These are phyloP conservation scores for Thymelicus lineola DNA, from an alignment of 2,888 invertebrate genomes.

Conservation along the genomic window DNA sequence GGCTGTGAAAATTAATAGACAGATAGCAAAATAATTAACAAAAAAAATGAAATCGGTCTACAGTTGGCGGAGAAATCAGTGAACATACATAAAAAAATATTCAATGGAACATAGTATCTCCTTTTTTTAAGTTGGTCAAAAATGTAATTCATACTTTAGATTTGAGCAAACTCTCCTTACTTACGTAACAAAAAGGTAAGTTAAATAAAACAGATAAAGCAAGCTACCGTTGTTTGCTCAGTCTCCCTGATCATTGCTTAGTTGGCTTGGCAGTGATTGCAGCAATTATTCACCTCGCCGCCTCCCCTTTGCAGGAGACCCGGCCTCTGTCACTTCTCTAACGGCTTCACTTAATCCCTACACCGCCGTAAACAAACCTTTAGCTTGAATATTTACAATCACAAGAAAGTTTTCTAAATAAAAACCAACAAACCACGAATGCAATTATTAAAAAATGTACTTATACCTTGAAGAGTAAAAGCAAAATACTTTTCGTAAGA, in stretches of 20 bases:
- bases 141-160: constrained; percentile 10
- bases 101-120: no score
- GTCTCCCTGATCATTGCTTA: constrained; percentile 60
- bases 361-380: constrained; percentile 50
- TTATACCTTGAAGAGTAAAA: constrained; percentile 54
- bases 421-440: constrained; percentile 40
- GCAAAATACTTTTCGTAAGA: constrained; percentile 55
- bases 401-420: constrained; percentile 47
- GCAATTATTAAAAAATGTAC: constrained; percentile 52
- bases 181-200: constrained; percentile 34
- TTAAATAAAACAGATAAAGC: constrained; percentile 38
- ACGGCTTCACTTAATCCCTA: constrained; percentile 60
- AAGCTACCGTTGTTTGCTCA: constrained; percentile 49
- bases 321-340: constrained; percentile 57
- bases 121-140: no score
- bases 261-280: constrained; percentile 73
- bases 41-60: no score
- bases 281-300: constrained; percentile 74
- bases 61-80: no score
- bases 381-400: constrained; percentile 45
- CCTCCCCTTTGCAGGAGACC: constrained; percentile 55
- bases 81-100: no score
- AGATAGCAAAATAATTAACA: no score
- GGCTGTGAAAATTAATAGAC: neutral
- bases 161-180: neutral